These are phyloP conservation scores for Artemia sp. DNA, from an alignment of 2,888 invertebrate species.

Conservation along the genomic window DNA sequence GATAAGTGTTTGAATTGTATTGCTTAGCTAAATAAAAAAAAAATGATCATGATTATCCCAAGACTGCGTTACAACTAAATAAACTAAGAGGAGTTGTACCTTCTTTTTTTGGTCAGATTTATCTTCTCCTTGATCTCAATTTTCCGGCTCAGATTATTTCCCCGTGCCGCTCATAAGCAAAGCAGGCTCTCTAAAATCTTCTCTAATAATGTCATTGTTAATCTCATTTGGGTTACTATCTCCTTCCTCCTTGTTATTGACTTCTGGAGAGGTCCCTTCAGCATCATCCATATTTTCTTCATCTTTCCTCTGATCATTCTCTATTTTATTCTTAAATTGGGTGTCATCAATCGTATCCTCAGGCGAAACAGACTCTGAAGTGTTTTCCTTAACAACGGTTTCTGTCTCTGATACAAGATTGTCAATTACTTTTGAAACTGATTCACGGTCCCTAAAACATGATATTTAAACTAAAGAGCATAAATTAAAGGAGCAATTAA, in stretches of 20 bases:
- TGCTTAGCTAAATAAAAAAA: too few relatives aligned
- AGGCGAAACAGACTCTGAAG: constrained; percentile 37
- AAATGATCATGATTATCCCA: too few relatives aligned
- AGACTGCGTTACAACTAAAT: too few relatives aligned
- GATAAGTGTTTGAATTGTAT: too few relatives aligned
- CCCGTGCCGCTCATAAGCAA: constrained; percentile 12
- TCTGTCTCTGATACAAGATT: constrained; percentile 54
- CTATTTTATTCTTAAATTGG: constrained; percentile 18
- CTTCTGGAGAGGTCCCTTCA: constrained; percentile 27
- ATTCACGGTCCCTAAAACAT: constrained; percentile 51
- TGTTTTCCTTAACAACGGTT: constrained; percentile 40
- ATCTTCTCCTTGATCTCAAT: constrained; percentile 21
- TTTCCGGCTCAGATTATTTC: constrained; percentile 22
- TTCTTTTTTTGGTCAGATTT: too few relatives aligned
- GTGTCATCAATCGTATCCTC: constrained; percentile 3
- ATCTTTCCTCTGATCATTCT: neutral
- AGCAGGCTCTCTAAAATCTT: constrained; percentile 29
- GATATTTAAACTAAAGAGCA: too few relatives aligned
- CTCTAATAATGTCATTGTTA: constrained; percentile 28
- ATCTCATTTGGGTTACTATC: constrained; percentile 25
- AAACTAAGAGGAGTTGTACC: too few relatives aligned
- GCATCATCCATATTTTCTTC: constrained; percentile 34
- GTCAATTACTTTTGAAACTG: constrained; percentile 57
- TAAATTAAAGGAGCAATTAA: too few relatives aligned
- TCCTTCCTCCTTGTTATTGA: neutral